Evolutionary conservation across 2,888 invertebrate genomes (phyloP).

Genomic region (Pterostichus niger): DNA sequence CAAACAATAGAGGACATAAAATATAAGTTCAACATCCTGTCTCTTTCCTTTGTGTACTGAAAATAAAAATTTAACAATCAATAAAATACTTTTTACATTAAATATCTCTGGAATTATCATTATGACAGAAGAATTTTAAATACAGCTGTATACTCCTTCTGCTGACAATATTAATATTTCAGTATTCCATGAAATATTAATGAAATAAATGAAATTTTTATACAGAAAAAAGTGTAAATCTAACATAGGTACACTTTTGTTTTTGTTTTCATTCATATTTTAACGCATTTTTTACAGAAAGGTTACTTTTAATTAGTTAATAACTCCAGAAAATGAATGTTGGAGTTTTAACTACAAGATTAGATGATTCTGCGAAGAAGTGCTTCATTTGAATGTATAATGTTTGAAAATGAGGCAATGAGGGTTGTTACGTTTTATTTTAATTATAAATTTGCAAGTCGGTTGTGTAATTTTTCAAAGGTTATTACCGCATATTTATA

Average conservation of each 20-base stretch:
- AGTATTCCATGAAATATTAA: constrained; percentile 2
- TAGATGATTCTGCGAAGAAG: constrained; percentile 20
- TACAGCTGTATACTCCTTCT: no score
- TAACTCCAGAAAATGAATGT: constrained; percentile 22
- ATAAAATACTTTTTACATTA: not conserved
- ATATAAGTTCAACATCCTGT: constrained; percentile 92
- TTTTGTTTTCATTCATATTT: not conserved
- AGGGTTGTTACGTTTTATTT: not conserved
- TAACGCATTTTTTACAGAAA: not conserved
- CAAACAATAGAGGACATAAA: constrained; percentile 90
- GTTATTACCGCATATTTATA: not conserved
- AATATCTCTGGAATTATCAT: no score
- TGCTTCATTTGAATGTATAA: constrained; percentile 45
- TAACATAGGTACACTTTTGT: not conserved
- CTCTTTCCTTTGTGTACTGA: constrained; percentile 90
- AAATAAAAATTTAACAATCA: constrained; percentile 62
- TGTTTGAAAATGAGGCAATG: not conserved
- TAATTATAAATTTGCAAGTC: constrained; percentile 30
- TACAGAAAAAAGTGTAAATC: not conserved
- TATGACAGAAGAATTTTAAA: no score
- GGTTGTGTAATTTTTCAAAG: not conserved
- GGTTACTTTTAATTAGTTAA: constrained; percentile 2
- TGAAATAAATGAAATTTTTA: constrained; percentile 28
- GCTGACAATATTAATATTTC: no score
- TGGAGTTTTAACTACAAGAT: not conserved